Conservation (phyloP, 2,797 vertebrate genomes). For the Danio kyathit region DNA sequence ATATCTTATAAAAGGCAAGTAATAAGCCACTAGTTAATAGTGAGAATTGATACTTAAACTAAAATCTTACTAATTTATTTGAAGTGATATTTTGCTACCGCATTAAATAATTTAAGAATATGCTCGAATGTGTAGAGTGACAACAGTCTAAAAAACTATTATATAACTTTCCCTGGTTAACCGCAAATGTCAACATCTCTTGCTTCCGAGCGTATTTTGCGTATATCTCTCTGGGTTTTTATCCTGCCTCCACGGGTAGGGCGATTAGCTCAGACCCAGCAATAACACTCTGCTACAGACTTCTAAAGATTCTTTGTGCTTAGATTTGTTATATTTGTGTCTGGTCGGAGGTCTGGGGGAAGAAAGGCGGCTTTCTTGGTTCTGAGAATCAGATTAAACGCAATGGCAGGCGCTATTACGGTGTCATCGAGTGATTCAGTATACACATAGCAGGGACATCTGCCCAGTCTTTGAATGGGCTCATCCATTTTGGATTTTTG, state of each 20-base stretch:
- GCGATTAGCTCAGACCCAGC: slow-evolving; percentile 35
- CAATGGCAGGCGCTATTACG: slow-evolving; percentile 39
- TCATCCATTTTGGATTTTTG: slow-evolving; percentile 53
- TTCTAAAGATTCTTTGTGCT: slow-evolving; percentile 44
- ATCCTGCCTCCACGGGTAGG: slow-evolving; percentile 23
- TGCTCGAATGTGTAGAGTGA: background rate
- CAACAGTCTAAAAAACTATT: background rate
- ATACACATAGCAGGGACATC: slow-evolving; percentile 52
- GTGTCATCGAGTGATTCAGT: slow-evolving; percentile 51
- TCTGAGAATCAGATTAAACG: slow-evolving; percentile 53
- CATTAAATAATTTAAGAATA: background rate
- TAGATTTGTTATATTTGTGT: slow-evolving; percentile 48
- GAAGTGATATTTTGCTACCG: background rate
- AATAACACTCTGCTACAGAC: slow-evolving; percentile 51
- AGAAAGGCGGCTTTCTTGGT: slow-evolving; percentile 44
- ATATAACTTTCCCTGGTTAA: background rate
- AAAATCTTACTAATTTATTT: background rate
- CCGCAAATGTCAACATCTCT: slow-evolving; percentile 9
- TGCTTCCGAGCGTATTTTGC: slow-evolving; percentile 1
- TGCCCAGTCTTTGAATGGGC: slow-evolving; percentile 44
- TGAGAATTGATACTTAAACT: too few species aligned
- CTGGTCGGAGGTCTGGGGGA: slow-evolving; percentile 48
- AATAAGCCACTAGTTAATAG: too few species aligned
- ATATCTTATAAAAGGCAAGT: too few species aligned
- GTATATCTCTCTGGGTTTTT: slow-evolving; percentile 24